Percentiles rank a stretch among this genome's conserved stretches.
phyloP scores from a whole-genome alignment of 92 coral and sea anemone genomes.

The Hydrozoanthus gracilis region DNA sequence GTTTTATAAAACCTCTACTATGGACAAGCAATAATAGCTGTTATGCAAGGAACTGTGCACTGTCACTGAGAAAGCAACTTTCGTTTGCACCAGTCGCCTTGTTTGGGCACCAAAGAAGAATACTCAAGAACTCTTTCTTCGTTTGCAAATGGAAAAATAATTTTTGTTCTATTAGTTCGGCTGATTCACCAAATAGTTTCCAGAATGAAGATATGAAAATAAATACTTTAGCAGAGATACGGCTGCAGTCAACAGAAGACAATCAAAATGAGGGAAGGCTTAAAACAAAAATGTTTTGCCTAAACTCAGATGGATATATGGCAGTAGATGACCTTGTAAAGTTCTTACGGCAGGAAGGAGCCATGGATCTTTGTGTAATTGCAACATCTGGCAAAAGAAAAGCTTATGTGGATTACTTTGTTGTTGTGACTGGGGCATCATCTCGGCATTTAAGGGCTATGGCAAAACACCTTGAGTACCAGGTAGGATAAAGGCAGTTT shows the following conservation, averaged over 20 bases:
- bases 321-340: slow-evolving; percentile 69
- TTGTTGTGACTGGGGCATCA: slow-evolving; percentile 92
- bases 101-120: neutral
- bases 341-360: slow-evolving; percentile 81
- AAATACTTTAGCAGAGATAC: neutral
- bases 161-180: neutral
- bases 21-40: neutral
- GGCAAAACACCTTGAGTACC: slow-evolving; percentile 89
- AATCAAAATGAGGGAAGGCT: neutral
- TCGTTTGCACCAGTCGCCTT: neutral
- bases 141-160: neutral
- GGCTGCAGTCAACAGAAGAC: neutral
- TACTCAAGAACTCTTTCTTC: neutral
- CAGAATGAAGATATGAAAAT: neutral
- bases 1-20: neutral
- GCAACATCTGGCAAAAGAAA: slow-evolving; percentile 79
- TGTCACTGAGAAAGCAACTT: neutral
- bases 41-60: neutral
- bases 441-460: slow-evolving; percentile 91
- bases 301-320: slow-evolving; percentile 70
- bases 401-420: slow-evolving; percentile 93
- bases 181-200: slow-evolving; percentile 11
- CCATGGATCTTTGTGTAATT: slow-evolving; percentile 86
- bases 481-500: slow-evolving; percentile 52
- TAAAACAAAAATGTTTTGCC: slow-evolving; percentile 12